Conservation (phyloP, 2,113 vertebrate genomes). For the Castor canadensis region DNA sequence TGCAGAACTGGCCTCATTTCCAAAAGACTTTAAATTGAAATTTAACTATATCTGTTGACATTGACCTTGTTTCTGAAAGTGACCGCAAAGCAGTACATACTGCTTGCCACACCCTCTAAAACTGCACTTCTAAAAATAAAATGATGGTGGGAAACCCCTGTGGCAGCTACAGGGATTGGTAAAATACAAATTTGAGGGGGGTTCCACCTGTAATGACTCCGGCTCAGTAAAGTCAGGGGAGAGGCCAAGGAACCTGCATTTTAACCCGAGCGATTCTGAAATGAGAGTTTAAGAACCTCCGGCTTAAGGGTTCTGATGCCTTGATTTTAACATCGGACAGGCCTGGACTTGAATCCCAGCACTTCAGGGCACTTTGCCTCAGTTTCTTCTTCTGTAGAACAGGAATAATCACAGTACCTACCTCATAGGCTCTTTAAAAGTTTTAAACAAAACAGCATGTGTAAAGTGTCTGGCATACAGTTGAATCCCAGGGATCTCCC, state of each 20-base stretch:
- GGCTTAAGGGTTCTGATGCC: not conserved
- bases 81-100: not conserved
- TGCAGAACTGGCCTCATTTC: not conserved
- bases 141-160: not conserved
- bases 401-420: slow-evolving; percentile 12
- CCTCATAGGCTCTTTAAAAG: slow-evolving; percentile 41
- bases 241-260: not conserved
- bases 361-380: not conserved
- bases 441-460: slow-evolving; percentile 47
- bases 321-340: slow-evolving; percentile 27
- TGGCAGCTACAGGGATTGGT: not conserved
- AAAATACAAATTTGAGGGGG: not conserved
- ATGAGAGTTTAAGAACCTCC: not conserved
- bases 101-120: not conserved
- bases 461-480: slow-evolving; percentile 38
- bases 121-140: not conserved
- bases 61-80: slow-evolving; percentile 9
- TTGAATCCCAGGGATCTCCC: slow-evolving; percentile 21
- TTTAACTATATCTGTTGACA: not conserved
- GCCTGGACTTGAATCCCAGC: not conserved
- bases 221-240: not conserved
- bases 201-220: not conserved
- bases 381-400: slow-evolving; percentile 49
- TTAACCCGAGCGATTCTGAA: slow-evolving; percentile 33
- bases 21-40: not conserved